Base-by-base conservation (phyloP, 2,797 vertebrate genomes). In the Leucoraja ocellata region DNA sequence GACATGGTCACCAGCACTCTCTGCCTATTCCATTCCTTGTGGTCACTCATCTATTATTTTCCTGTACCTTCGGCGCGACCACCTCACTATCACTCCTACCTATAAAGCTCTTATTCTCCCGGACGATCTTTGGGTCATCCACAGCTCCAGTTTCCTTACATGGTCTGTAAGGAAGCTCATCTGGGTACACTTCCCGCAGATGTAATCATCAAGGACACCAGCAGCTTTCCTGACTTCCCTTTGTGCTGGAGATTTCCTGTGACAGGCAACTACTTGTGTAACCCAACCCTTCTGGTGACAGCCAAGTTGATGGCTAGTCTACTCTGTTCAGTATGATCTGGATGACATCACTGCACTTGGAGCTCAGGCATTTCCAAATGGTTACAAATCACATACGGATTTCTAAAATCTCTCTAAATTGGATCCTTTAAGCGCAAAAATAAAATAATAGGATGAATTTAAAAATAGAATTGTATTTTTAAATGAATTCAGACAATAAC, bases 281-380 rank as follows among this genome's bases (percentile, higher is more conserved):
- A 46, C 36, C 71, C 46, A 46, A 39, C 73, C 68, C 65, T 91
- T 91, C 65, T 92, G 39, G 14, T 92, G 90, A 92, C 90, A 76
- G 90, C 65, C 76, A 54, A 74, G 90, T 76, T 92, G 90, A 92
- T 92, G 71, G 90, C 21, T 11, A 68, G 16, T n/a, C 61, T 88
- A 63, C 61, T 68, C 16, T 58, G n/a, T 71, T 92, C 71, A 76
- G 71, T 92, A 74, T 92, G 68, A 76, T 92, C 71, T 76, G 90
- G 36, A 73, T 76, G 90, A 92, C 54, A 25, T 68, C 90, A n/a
- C 68, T 46, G 23, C 28, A 54, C 46, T 92, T 92, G 73, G 65
- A 91, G 36, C 90, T 36, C 73, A 46, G 36, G 39, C 90, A 73
- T 18, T 74, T 71, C 68, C 54, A 68, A 91, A 73, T 74, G 65